A percentile compares a stretch with the other conserved stretches of the same genome.
These are phyloP conservation scores for Periophthalmodon schlosseri DNA, from an alignment of 2,113 vertebrate genomes.

Conservation along the genomic window DNA sequence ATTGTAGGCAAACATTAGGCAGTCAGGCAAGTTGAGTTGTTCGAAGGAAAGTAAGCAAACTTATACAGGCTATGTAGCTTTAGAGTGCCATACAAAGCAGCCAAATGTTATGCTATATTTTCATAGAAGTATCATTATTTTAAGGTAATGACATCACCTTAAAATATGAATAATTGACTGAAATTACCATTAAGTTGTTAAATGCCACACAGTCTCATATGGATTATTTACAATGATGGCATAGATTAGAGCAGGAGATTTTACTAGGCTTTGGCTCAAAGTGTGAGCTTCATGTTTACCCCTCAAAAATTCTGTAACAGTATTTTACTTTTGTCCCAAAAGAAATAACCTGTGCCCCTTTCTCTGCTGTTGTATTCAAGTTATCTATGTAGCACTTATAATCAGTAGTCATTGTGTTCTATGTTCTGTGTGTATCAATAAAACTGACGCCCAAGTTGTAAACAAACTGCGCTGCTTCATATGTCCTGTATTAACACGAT, in stretches of 20 bases:
- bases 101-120: background rate
- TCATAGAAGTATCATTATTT: constrained; percentile 15
- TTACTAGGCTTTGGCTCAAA: constrained; percentile 5
- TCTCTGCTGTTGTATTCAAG: too few species aligned
- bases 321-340: background rate
- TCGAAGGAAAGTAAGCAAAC: constrained; percentile 38
- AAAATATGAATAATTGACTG: background rate
- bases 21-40: constrained; percentile 26
- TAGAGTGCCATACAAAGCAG: background rate
- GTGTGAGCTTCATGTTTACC: background rate
- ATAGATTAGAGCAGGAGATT: constrained; percentile 9
- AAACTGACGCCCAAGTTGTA: too few species aligned
- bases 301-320: too few species aligned
- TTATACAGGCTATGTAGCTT: constrained; percentile 16
- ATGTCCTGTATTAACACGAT: too few species aligned
- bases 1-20: constrained; percentile 52
- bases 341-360: background rate
- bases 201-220: background rate
- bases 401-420: too few species aligned
- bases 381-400: too few species aligned
- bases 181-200: background rate
- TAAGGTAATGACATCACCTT: background rate
- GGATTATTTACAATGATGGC: constrained; percentile 3
- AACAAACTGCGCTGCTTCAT: too few species aligned
- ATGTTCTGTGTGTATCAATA: too few species aligned